Conservation (phyloP, 2,888 invertebrate species). For the Aporophyla lueneburgensis region DNA sequence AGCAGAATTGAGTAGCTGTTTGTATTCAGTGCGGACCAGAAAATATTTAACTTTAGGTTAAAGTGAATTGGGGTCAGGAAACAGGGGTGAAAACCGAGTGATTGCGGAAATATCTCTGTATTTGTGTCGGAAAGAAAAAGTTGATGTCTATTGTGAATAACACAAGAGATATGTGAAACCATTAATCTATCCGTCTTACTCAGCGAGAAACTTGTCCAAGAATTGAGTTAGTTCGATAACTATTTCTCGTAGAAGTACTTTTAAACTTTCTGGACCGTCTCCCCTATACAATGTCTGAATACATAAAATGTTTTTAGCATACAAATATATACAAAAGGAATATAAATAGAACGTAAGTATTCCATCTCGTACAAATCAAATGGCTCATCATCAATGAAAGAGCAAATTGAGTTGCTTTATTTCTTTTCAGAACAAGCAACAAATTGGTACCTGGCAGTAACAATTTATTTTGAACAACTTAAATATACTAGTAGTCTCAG, state of each 20-base stretch:
- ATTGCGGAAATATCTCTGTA: conserved; percentile 69
- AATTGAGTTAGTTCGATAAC: conserved; percentile 64
- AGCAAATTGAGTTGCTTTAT: neutral
- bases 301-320: neutral
- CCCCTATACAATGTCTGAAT: conserved; percentile 14
- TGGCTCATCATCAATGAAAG: conserved; percentile 1
- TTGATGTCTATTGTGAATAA: conserved; percentile 69
- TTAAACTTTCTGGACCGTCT: conserved; percentile 57
- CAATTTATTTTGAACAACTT: conserved; percentile 18
- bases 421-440: conserved; percentile 6
- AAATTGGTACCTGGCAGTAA: neutral
- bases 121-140: conserved; percentile 68
- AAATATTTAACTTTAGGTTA: conserved; percentile 73
- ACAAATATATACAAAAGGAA: neutral
- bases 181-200: conserved; percentile 67
- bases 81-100: conserved; percentile 71
- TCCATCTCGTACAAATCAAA: conserved; percentile 1
- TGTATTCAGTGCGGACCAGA: conserved; percentile 67
- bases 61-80: conserved; percentile 77
- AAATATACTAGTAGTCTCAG: conserved; percentile 17
- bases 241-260: conserved; percentile 60
- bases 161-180: conserved; percentile 66
- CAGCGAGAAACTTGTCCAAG: conserved; percentile 60
- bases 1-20: conserved; percentile 70
- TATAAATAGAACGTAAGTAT: neutral